Percentiles rank a stretch among this genome's conserved stretches.
These are phyloP conservation scores for Sinocyclocheilus maitianheensis DNA, from an alignment of 2,113 vertebrate species.

Conservation along the genomic window DNA sequence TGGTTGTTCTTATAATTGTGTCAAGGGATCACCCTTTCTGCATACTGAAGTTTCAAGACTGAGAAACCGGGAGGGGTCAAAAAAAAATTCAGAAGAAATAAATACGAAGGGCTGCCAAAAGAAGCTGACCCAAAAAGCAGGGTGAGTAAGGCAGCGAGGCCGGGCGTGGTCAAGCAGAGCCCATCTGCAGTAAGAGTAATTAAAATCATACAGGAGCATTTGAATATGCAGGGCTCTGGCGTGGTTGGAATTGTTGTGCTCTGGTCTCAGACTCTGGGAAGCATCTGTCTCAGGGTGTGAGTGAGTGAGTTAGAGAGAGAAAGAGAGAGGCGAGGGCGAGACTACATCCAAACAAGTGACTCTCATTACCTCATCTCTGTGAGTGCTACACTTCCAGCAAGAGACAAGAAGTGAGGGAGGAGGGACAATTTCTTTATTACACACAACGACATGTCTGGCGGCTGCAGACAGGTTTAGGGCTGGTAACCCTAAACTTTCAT, in stretches of 20 bases:
- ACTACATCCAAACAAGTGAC: constrained; percentile 44
- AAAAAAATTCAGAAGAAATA: constrained; percentile 6
- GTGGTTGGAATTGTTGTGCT: constrained; percentile 19
- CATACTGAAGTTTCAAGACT: background rate
- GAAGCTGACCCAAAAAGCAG: constrained; percentile 43
- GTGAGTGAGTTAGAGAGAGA: background rate
- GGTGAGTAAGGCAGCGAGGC: constrained; percentile 41
- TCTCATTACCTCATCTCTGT: constrained; percentile 48
- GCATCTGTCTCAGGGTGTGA: constrained; percentile 30
- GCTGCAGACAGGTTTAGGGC: background rate
- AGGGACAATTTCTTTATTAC: constrained; percentile 3
- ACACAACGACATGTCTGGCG: background rate
- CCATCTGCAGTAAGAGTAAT: constrained; percentile 53
- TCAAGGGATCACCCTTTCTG: background rate
- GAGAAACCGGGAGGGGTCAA: constrained; percentile 30
- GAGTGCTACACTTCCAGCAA: constrained; percentile 4
- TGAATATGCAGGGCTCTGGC: constrained; percentile 34
- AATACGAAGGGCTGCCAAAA: constrained; percentile 22
- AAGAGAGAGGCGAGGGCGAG: background rate
- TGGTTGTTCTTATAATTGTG: constrained; percentile 10
- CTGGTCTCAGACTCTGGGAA: constrained; percentile 23
- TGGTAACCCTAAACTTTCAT: constrained; percentile 18
- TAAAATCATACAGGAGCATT: constrained; percentile 54
- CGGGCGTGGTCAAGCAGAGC: constrained; percentile 54
- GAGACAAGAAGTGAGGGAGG: background rate